Evolutionary conservation across 2,888 invertebrate genomes (phyloP).

Genomic region (Neoitamus cyanurus): DNA sequence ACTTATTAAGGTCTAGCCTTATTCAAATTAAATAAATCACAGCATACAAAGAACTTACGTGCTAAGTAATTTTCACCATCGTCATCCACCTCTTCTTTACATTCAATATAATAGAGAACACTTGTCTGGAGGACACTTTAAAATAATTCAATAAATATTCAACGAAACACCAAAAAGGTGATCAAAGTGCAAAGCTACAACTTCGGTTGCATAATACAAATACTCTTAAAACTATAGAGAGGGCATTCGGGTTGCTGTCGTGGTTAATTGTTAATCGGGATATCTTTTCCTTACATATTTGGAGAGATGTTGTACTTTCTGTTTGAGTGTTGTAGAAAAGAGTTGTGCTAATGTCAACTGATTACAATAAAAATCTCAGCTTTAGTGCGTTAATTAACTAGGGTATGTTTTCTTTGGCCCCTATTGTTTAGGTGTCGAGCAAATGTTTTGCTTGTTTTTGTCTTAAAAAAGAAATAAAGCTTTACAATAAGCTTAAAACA

Average conservation of each 20-base stretch:
- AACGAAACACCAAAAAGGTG: neutral
- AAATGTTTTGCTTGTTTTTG: neutral
- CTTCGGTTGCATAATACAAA: neutral
- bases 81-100: neutral
- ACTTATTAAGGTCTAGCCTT: neutral
- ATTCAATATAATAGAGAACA: neutral
- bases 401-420: neutral
- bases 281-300: neutral
- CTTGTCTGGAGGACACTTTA: neutral
- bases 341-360: constrained; percentile 6
- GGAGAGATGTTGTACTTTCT: constrained; percentile 12
- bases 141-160: neutral
- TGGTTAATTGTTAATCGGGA: neutral
- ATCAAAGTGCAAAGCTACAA: neutral
- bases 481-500: neutral
- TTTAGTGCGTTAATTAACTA: neutral
- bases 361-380: neutral
- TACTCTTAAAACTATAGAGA: neutral
- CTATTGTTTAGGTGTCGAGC: neutral
- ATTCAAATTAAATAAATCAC: neutral
- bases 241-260: neutral
- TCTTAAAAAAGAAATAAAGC: neutral
- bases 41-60: neutral
- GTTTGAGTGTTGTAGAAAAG: neutral
- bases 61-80: neutral